Evolutionary conservation across 2,888 invertebrate species (phyloP).

Genomic region (Caenorhabditis sp.): DNA sequence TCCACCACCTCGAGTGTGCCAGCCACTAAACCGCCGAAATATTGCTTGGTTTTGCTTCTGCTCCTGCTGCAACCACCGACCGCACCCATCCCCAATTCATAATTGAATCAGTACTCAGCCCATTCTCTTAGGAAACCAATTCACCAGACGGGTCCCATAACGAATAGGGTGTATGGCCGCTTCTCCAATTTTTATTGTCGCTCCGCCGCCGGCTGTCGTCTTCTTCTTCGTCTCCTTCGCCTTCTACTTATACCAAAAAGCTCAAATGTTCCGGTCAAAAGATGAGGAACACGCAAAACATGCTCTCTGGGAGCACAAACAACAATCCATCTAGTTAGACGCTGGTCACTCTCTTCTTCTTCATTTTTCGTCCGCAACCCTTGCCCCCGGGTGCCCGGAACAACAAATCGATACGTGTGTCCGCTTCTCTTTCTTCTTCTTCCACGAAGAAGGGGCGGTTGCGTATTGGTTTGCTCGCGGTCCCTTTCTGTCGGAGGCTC

Average conservation of each 20-base stretch:
- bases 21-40: conserved; percentile 11
- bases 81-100: conserved; percentile 28
- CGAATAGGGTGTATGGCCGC: conserved; percentile 40
- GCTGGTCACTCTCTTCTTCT: conserved; percentile 45
- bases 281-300: conserved; percentile 35
- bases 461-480: conserved; percentile 47
- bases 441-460: conserved; percentile 34
- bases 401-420: conserved; percentile 43
- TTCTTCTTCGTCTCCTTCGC: conserved; percentile 2
- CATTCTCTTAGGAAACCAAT: conserved; percentile 33
- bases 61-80: conserved; percentile 21
- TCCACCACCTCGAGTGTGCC: conserved; percentile 8
- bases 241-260: background rate
- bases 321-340: conserved; percentile 55
- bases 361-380: conserved; percentile 47
- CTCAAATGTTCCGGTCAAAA: conserved; percentile 9
- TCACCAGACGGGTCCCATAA: conserved; percentile 48
- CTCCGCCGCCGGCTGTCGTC: conserved; percentile 3
- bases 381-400: conserved; percentile 11
- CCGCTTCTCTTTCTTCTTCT: conserved; percentile 11
- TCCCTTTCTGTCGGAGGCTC: conserved; percentile 5
- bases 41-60: conserved; percentile 23
- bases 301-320: conserved; percentile 30
- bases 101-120: conserved; percentile 38
- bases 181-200: conserved; percentile 33